These are phyloP conservation scores for Ischnus inquisitorius DNA, from an alignment of 2,888 invertebrate genomes.

Conservation along the genomic window DNA sequence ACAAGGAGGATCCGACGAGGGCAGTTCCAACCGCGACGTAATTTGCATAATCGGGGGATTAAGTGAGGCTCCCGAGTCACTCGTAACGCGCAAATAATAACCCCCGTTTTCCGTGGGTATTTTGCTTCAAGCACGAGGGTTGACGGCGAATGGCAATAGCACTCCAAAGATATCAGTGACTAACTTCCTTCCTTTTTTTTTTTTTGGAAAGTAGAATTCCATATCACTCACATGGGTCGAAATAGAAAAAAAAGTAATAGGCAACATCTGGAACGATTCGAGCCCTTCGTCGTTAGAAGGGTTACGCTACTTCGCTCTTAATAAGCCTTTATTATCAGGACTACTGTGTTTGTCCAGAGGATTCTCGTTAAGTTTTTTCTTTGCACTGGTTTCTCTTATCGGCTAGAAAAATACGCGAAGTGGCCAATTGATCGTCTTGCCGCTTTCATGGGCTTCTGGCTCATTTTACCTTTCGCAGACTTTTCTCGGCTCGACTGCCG, in stretches of 20 bases:
- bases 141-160: neutral
- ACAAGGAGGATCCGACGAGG: neutral
- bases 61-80: neutral
- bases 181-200: neutral
- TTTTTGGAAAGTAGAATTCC: neutral
- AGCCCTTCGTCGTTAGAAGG: neutral
- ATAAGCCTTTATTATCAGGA: slow-evolving; percentile 4
- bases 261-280: neutral
- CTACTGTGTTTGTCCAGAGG: neutral
- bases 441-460: slow-evolving; percentile 16
- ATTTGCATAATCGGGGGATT: slow-evolving; percentile 6
- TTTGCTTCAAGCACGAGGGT: too few species aligned
- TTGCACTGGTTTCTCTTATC: neutral
- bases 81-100: neutral
- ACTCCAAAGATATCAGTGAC: neutral
- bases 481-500: slow-evolving; percentile 41
- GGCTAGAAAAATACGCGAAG: neutral
- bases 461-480: slow-evolving; percentile 30
- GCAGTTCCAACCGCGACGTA: too few species aligned
- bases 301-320: neutral
- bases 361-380: neutral
- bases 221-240: neutral
- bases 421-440: slow-evolving; percentile 1
- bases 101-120: neutral
- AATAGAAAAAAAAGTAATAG: slow-evolving; percentile 38